Conservation (phyloP, 2,888 invertebrate species). For the Stegophylla sp. region DNA sequence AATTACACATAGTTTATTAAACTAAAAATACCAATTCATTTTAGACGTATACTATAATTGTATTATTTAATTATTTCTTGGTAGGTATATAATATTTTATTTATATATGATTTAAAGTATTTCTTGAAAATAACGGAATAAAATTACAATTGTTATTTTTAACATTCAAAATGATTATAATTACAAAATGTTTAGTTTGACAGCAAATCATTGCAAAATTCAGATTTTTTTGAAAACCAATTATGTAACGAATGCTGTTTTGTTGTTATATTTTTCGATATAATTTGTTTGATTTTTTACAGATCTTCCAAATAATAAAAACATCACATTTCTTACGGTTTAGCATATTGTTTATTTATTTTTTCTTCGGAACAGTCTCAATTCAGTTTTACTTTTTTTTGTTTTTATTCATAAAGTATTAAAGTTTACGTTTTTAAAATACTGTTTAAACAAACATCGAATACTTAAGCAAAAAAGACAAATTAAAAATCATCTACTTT, state of each 20-base stretch:
- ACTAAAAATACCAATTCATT: too few species aligned
- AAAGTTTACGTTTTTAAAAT: not conserved
- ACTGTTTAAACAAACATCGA: not conserved
- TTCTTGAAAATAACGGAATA: too few species aligned
- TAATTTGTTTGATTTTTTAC: not conserved
- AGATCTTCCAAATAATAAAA: not conserved
- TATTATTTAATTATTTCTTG: too few species aligned
- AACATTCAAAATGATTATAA: too few species aligned
- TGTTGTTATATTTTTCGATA: not conserved
- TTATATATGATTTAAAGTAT: too few species aligned
- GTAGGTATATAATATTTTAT: too few species aligned
- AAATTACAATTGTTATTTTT: too few species aligned
- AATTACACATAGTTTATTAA: too few species aligned
- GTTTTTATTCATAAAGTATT: not conserved
- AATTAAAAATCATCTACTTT: not conserved
- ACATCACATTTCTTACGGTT: not conserved
- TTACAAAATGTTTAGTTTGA: too few species aligned
- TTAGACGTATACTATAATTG: too few species aligned
- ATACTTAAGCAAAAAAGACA: not conserved
- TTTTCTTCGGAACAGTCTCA: not conserved
- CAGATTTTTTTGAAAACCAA: not conserved
- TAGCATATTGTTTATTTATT: not conserved
- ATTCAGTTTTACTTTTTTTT: not conserved
- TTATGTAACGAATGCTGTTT: too few species aligned
- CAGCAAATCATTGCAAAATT: not conserved